A percentile compares a stretch with the other conserved stretches of the same genome.
These are phyloP conservation scores for Blastomussa wellsi DNA, from an alignment of 92 coral and sea anemone species.

Conservation along the genomic window DNA sequence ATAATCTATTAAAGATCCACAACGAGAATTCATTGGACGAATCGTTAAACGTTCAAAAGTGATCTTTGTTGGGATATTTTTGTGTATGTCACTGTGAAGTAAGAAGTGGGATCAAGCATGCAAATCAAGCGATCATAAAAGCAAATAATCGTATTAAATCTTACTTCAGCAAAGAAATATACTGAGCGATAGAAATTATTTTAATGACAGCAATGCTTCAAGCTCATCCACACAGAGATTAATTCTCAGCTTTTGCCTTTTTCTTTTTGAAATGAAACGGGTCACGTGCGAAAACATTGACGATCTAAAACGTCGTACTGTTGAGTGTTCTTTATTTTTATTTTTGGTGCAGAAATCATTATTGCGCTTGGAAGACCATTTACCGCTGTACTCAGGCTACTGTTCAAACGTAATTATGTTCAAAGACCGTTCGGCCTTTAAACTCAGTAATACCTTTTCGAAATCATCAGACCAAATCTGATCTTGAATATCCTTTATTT, in stretches of 20 bases:
- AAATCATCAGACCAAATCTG: conserved; percentile 20
- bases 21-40: neutral
- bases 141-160: neutral
- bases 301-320: neutral
- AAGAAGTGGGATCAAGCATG: neutral
- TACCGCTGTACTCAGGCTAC: neutral
- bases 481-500: neutral
- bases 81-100: neutral
- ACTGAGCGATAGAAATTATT: neutral
- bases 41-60: neutral
- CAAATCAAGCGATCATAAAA: neutral
- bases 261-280: neutral
- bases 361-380: neutral
- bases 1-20: neutral
- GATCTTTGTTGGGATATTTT: neutral
- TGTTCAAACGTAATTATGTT: neutral
- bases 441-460: neutral
- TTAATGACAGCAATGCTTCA: neutral
- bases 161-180: neutral
- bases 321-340: too few species aligned
- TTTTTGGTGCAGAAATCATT: neutral
- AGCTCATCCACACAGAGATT: neutral
- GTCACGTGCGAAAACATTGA: neutral
- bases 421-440: neutral
- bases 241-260: neutral